These are phyloP conservation scores for Calycopis cecrops DNA, from an alignment of 1,140 invertebrate species.

Conservation along the genomic window DNA sequence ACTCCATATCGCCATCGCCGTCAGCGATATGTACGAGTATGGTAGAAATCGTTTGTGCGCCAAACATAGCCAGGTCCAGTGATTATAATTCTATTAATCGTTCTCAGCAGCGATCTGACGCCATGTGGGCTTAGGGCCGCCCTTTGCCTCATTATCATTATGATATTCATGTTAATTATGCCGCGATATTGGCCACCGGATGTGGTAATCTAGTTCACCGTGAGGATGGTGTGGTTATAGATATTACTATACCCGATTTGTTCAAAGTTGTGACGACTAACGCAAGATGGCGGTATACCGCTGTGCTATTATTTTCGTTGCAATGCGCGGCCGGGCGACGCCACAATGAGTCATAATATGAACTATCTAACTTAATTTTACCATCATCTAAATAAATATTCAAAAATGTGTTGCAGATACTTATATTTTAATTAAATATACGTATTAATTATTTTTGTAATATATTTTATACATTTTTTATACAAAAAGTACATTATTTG, in stretches of 20 bases:
- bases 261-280: slow-evolving; percentile 52
- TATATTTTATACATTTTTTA: neutral
- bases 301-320: slow-evolving; percentile 15
- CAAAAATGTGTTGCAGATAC: neutral
- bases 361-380: neutral
- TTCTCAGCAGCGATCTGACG: neutral
- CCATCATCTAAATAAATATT: neutral
- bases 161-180: slow-evolving; percentile 12
- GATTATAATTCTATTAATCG: slow-evolving; percentile 3
- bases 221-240: neutral
- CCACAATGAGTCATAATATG: neutral
- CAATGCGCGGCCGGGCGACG: slow-evolving; percentile 10
- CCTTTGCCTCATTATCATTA: slow-evolving; percentile 8
- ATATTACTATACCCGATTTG: slow-evolving; percentile 49
- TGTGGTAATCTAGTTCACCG: neutral
- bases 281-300: slow-evolving; percentile 66
- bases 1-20: too few relatives aligned
- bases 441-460: neutral
- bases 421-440: too few relatives aligned
- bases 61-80: neutral
- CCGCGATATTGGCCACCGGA: neutral
- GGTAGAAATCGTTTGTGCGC: neutral
- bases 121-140: slow-evolving; percentile 3
- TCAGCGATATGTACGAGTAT: too few relatives aligned
- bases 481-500: slow-evolving; percentile 25